A percentile compares a stretch with the other conserved stretches of the same genome.
These are phyloP conservation scores for Argyrosomus regius DNA, from an alignment of 2,797 vertebrate genomes.

Conservation along the genomic window DNA sequence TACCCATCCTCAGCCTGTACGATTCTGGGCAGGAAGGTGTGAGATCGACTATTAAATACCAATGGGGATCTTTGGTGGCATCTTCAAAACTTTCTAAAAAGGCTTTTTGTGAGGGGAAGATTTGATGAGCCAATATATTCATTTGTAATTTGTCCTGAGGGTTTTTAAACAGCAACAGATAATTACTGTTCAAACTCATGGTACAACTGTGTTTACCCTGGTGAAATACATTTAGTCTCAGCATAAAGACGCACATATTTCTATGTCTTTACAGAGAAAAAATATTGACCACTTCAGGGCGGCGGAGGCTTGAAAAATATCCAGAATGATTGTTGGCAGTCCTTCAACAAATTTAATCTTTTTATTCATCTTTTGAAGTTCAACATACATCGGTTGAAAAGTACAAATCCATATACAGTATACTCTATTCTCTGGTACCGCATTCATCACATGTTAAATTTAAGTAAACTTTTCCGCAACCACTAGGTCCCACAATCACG, in stretches of 20 bases:
- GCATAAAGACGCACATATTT: not conserved
- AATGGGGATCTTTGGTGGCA: not conserved
- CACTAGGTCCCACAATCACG: no score
- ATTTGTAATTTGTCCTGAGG: not conserved
- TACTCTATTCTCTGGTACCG: no score
- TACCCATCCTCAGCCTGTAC: not conserved
- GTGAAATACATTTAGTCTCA: not conserved
- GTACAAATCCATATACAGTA: no score
- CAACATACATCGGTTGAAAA: not conserved
- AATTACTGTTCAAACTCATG: not conserved
- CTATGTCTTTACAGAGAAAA: not conserved
- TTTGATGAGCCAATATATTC: constrained; percentile 9
- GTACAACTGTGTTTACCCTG: not conserved
- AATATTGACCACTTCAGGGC: not conserved
- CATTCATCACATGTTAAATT: no score
- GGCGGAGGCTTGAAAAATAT: not conserved
- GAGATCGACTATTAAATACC: not conserved
- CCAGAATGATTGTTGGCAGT: not conserved
- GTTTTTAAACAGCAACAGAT: not conserved
- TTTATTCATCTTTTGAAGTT: no score
- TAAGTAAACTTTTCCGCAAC: no score
- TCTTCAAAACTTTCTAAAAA: not conserved
- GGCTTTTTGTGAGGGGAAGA: not conserved
- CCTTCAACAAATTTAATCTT: no score
- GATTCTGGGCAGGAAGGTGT: not conserved